phyloP scores from a whole-genome alignment of 2,113 vertebrate genomes.

The Equus quagga region DNA sequence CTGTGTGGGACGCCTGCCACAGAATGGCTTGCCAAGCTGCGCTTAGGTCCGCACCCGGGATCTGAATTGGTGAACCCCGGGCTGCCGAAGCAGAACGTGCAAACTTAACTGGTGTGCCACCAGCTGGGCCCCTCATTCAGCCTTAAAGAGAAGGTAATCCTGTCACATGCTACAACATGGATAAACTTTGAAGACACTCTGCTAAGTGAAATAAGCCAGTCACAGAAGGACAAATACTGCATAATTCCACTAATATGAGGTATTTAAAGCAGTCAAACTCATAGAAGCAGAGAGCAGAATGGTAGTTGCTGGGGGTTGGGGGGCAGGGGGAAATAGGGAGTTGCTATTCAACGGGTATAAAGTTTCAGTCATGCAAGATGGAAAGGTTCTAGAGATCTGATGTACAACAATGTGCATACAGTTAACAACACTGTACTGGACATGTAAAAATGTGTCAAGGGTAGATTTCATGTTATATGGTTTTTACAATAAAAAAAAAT shows the following conservation, averaged over 20 bases:
- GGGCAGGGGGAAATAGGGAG: background rate
- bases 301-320: background rate
- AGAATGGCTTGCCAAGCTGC: no score
- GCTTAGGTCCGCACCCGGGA: no score
- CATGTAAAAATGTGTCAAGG: background rate
- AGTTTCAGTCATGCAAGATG: background rate
- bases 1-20: no score
- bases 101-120: no score
- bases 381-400: background rate
- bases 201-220: background rate
- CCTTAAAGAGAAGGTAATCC: background rate
- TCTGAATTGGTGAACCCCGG: no score
- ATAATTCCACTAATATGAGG: background rate
- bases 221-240: background rate
- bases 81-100: no score
- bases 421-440: background rate
- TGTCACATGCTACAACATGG: background rate
- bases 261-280: background rate
- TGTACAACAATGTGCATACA: background rate
- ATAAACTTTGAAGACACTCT: background rate
- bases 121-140: no score
- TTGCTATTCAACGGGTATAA: background rate
- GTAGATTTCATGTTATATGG: background rate
- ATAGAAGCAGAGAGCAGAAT: background rate
- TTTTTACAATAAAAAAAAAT: conserved; percentile 9